Conservation (phyloP, 1,140 invertebrate species). For the Cotesia typhae region DNA sequence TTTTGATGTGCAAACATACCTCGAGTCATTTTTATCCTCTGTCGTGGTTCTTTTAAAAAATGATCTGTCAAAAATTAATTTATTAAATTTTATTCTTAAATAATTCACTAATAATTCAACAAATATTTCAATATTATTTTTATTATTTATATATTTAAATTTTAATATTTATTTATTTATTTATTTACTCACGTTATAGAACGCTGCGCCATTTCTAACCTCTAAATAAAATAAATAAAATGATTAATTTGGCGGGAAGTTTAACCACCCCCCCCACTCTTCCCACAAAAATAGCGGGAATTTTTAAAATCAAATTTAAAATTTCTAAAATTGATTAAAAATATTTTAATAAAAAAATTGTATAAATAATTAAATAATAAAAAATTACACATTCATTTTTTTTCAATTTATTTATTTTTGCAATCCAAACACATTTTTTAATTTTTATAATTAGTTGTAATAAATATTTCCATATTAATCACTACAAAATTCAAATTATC, state of each 20-base stretch:
- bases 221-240: conserved; percentile 24
- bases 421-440: conserved; percentile 51
- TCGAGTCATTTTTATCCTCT: conserved; percentile 33
- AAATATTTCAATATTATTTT: conserved; percentile 13
- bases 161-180: conserved; percentile 3
- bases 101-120: neutral
- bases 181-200: conserved; percentile 50
- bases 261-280: neutral
- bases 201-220: conserved; percentile 51
- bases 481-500: conserved; percentile 5
- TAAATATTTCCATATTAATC: conserved; percentile 8
- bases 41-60: conserved; percentile 41
- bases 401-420: conserved; percentile 47
- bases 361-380: neutral
- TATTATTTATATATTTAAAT: neutral
- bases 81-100: neutral
- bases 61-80: conserved; percentile 31
- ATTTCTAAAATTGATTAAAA: too few species aligned
- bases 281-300: too few species aligned
- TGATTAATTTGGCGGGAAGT: conserved; percentile 23
- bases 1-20: conserved; percentile 40
- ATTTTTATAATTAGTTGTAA: conserved; percentile 3
- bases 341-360: neutral
- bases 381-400: conserved; percentile 30
- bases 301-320: too few species aligned